Evolutionary conservation across 1,140 invertebrate genomes (phyloP), one percentile per base, ranked within the genome.

Genomic region (Carcinoscorpius rotundicauda): DNA sequence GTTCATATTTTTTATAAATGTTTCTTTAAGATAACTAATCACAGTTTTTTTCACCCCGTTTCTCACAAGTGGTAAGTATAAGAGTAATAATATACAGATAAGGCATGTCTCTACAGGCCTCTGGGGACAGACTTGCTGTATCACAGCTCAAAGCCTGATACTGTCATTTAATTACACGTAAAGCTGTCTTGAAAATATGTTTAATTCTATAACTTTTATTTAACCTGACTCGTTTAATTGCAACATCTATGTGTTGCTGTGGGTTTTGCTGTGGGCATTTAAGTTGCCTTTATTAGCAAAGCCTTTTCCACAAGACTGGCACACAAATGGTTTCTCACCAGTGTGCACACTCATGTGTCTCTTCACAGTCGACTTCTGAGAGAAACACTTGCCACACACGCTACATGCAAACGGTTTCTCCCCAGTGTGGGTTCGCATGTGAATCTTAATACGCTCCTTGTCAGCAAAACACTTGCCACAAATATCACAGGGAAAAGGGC

Each of bases 321-420:
- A 73, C 58, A 71, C 70, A 61, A 69, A 72, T 6, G 72, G 72
- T 60, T 63, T 64, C 57, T 70, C 67, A 50, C 68, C 67, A 9
- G 68, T 70, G 56, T 69, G 68, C 4, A 67, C 66, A 58, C 65
- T 91, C 75, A 91, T 91, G 76, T 93, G 90, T 79, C 92, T 89
- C 9, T 89, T 88, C 52, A 94, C 78, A 77, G 95, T 91, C 75
- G 94, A 91, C 77, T 95, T 96, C 53, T 92, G 82, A 74, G 93
- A 94, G 76, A 95, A 92, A 11, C 89, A 81, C 77, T 95, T 95
- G 50, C 82, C 81, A 72, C 91, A 93, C 0, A 87, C 80, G 49
- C 83, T 82, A 72, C 91, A 94, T 59, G 81, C 89, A 72, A 85
- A 90, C 0, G 87, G 87, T 63, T 84, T 81, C 62, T 86, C 85